A percentile compares a stretch with the other conserved stretches of the same genome.
Conservation (phyloP, 2,113 vertebrate species). For the Podarcis raffonei region DNA sequence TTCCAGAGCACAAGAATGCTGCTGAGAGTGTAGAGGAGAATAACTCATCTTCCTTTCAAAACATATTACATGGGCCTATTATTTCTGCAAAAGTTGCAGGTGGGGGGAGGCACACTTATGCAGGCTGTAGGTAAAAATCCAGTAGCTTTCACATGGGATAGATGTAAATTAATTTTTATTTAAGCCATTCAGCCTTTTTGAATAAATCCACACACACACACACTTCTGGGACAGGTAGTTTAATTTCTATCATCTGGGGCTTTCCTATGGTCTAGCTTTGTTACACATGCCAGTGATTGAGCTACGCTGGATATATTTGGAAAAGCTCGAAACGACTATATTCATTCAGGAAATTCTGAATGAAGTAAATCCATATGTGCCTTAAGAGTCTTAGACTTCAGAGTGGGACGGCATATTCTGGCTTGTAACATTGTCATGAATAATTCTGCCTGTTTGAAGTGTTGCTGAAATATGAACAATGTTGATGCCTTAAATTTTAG, state of each 20-base stretch:
- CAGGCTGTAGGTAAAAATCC: conserved; percentile 36
- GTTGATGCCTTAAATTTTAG: conserved; percentile 42
- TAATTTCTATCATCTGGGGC: conserved; percentile 81
- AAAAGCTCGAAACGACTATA: conserved; percentile 62
- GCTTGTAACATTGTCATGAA: conserved; percentile 59
- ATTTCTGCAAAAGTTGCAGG: not conserved
- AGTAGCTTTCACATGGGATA: conserved; percentile 51
- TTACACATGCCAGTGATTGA: conserved; percentile 74
- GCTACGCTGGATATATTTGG: conserved; percentile 63
- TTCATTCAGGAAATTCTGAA: conserved; percentile 78
- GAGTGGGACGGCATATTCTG: conserved; percentile 62
- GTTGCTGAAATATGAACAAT: conserved; percentile 55
- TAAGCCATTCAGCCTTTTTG: conserved; percentile 65
- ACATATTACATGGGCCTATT: not conserved
- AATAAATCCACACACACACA: conserved; percentile 75
- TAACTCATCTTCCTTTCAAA: not conserved
- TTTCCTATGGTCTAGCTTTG: conserved; percentile 72
- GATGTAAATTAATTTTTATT: conserved; percentile 71
- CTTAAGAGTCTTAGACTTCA: conserved; percentile 57
- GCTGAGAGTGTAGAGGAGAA: conserved; percentile 1
- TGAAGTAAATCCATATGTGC: conserved; percentile 82
- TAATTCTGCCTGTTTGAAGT: conserved; percentile 70
- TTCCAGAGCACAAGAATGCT: conserved; percentile 3
- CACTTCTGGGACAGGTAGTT: conserved; percentile 80
- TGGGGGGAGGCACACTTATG: conserved; percentile 13